A percentile compares a stretch with the other conserved stretches of the same genome.
Conservation (phyloP, 2,888 invertebrate genomes). For the Podotricha telesiphe region DNA sequence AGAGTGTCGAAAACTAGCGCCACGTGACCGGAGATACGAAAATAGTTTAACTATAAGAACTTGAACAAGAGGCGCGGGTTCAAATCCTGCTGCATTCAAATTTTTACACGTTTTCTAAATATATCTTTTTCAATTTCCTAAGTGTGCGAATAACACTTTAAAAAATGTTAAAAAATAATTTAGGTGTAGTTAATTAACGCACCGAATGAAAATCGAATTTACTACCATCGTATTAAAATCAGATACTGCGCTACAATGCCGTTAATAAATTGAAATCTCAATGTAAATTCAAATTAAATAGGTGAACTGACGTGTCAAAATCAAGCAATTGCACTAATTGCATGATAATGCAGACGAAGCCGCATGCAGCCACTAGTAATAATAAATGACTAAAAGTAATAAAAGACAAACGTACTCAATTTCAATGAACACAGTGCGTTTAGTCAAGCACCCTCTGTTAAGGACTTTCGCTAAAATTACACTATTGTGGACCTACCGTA, state of each 20-base stretch:
- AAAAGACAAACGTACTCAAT: constrained; percentile 55
- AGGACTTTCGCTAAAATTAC: constrained; percentile 46
- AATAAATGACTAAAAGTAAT: constrained; percentile 14
- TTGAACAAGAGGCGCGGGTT: too few relatives aligned
- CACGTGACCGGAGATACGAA: not conserved
- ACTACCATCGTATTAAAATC: not conserved
- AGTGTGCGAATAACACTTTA: too few relatives aligned
- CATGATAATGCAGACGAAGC: constrained; percentile 18
- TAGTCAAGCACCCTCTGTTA: constrained; percentile 53
- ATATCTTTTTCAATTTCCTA: too few relatives aligned
- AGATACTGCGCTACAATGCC: not conserved
- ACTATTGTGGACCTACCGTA: constrained; percentile 50
- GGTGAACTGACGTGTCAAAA: constrained; percentile 19
- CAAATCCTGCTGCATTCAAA: too few relatives aligned
- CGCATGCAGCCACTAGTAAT: constrained; percentile 20
- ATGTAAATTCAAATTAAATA: constrained; percentile 1
- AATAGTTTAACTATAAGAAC: not conserved
- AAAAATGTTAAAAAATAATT: too few relatives aligned
- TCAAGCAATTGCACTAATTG: constrained; percentile 12
- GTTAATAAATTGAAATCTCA: not conserved
- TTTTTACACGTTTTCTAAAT: too few relatives aligned
- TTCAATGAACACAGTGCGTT: constrained; percentile 57
- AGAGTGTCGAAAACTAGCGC: not conserved
- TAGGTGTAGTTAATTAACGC: too few relatives aligned
- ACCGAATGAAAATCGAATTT: not conserved